A percentile compares a stretch with the other conserved stretches of the same genome.
These are phyloP conservation scores for Cynopterus brachyotis DNA, from an alignment of 2,113 vertebrate species.

Conservation along the genomic window DNA sequence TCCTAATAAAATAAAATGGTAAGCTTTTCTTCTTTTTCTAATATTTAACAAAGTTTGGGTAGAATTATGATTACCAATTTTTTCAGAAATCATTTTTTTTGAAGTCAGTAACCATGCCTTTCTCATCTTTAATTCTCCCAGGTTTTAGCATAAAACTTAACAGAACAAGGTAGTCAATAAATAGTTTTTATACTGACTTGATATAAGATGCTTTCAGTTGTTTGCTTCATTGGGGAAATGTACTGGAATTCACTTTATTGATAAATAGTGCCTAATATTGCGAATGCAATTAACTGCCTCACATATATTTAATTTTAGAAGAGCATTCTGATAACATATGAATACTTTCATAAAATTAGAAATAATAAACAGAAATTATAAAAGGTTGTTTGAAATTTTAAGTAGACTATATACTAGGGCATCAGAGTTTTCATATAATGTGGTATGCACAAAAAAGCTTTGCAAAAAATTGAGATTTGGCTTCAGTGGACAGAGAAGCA, in stretches of 20 bases:
- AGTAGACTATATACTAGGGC: background rate
- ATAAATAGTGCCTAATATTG: background rate
- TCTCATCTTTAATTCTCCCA: background rate
- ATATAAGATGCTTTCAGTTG: background rate
- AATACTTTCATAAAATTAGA: background rate
- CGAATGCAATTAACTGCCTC: background rate
- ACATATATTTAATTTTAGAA: background rate
- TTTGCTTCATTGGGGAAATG: background rate
- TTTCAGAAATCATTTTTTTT: slow-evolving; percentile 2
- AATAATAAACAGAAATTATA: background rate
- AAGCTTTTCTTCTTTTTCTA: background rate
- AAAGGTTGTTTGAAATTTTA: background rate
- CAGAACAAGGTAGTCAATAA: background rate
- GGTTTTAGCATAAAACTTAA: background rate
- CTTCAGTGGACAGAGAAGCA: background rate
- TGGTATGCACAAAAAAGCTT: background rate
- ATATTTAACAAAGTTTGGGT: background rate
- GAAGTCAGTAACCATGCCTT: background rate
- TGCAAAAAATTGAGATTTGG: background rate
- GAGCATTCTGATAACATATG: background rate
- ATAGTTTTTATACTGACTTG: background rate
- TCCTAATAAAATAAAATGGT: background rate
- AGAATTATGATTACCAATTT: background rate
- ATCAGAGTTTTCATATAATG: background rate
- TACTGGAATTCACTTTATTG: background rate